Conservation (phyloP, 2,888 invertebrate genomes). For the Heliconius erato region DNA sequence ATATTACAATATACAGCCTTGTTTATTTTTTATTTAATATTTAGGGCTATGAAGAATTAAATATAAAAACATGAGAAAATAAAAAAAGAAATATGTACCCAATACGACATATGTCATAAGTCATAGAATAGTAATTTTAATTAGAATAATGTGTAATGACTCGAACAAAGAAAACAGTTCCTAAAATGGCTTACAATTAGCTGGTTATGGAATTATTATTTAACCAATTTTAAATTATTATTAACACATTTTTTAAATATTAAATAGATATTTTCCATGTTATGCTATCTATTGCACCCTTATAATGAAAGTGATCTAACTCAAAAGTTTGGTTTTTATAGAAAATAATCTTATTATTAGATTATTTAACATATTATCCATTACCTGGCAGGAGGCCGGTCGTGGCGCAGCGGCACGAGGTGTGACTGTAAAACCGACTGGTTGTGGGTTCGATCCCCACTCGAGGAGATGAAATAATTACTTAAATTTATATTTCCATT, state of each 20-base stretch:
- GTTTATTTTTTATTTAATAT: background rate
- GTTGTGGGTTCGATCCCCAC: too few species aligned
- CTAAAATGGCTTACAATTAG: constrained; percentile 7
- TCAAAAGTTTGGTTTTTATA: too few species aligned
- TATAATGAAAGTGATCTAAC: too few species aligned
- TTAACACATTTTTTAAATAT: background rate
- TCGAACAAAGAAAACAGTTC: constrained; percentile 12
- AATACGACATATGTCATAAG: background rate
- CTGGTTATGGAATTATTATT: background rate
- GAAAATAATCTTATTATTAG: too few species aligned
- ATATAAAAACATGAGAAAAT: background rate
- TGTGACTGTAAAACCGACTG: too few species aligned
- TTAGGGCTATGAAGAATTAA: background rate
- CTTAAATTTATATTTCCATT: too few species aligned
- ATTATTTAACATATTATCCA: too few species aligned
- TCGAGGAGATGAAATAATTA: too few species aligned
- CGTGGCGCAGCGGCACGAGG: too few species aligned
- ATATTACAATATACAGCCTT: background rate
- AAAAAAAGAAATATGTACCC: background rate
- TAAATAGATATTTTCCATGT: background rate
- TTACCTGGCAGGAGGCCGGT: too few species aligned
- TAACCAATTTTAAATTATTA: too few species aligned
- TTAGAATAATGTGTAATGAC: background rate
- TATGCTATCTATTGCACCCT: too few species aligned
- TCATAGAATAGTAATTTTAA: background rate